phyloP scores from a whole-genome alignment of 2,888 invertebrate species.

The Vanessa cardui region DNA sequence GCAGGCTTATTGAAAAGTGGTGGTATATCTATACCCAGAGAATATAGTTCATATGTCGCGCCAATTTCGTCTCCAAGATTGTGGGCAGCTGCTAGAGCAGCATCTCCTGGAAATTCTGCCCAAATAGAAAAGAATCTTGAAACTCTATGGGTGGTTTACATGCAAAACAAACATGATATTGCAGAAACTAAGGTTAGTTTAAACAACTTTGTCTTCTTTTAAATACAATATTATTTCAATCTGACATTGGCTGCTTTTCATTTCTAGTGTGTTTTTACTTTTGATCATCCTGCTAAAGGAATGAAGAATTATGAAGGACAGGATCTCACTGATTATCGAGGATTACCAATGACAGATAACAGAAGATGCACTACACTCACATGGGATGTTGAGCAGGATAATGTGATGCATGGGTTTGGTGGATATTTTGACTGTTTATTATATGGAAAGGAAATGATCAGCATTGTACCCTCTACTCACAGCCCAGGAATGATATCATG shows the following conservation, averaged over 20 bases:
- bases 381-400: slow-evolving; percentile 88
- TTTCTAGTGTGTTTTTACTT: slow-evolving; percentile 89
- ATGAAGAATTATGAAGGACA: slow-evolving; percentile 85
- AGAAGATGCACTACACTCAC: slow-evolving; percentile 86
- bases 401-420: slow-evolving; percentile 95
- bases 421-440: slow-evolving; percentile 97
- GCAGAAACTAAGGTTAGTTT: slow-evolving; percentile 81
- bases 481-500: slow-evolving; percentile 97
- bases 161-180: slow-evolving; percentile 92
- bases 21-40: slow-evolving; percentile 94
- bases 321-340: slow-evolving; percentile 85
- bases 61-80: slow-evolving; percentile 96
- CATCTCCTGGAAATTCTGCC: slow-evolving; percentile 50
- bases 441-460: slow-evolving; percentile 92
- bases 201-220: background rate
- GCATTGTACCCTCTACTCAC: slow-evolving; percentile 94
- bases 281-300: slow-evolving; percentile 94
- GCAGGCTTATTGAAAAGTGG: slow-evolving; percentile 91
- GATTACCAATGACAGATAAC: slow-evolving; percentile 89
- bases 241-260: background rate
- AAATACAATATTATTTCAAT: background rate
- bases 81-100: slow-evolving; percentile 87
- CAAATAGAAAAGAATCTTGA: slow-evolving; percentile 82
- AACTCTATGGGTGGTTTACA: slow-evolving; percentile 96
- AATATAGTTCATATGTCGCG: slow-evolving; percentile 94